Evolutionary conservation across 2,797 vertebrate species (phyloP).

Genomic region (Molossus molossus): DNA sequence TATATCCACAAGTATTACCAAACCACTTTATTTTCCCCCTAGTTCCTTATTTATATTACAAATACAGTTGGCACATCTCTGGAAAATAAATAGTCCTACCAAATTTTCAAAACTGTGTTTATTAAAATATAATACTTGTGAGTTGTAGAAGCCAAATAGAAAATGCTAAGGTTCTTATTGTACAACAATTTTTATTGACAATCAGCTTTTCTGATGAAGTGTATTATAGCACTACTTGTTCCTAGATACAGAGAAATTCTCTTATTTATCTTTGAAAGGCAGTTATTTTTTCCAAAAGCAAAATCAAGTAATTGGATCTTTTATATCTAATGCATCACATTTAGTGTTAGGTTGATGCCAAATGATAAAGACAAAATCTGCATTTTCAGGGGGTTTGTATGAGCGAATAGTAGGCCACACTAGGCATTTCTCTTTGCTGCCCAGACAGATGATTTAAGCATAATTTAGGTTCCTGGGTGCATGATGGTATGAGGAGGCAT

Average conservation of each 20-base stretch:
- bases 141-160: background rate
- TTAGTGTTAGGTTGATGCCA: background rate
- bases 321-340: background rate
- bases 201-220: conserved; percentile 27
- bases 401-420: background rate
- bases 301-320: conserved; percentile 4
- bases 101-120: conserved; percentile 51
- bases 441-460: conserved; percentile 7
- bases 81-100: conserved; percentile 51
- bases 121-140: conserved; percentile 57
- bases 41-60: conserved; percentile 58
- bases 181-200: conserved; percentile 31
- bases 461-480: conserved; percentile 23
- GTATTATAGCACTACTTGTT: background rate
- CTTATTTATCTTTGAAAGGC: conserved; percentile 41
- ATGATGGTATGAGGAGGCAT: background rate
- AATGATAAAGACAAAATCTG: conserved; percentile 30
- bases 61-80: conserved; percentile 48
- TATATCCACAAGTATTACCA: background rate
- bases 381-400: conserved; percentile 20
- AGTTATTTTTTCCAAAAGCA: background rate
- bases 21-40: conserved; percentile 25
- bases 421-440: background rate
- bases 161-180: conserved; percentile 26
- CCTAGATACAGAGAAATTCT: background rate